A percentile compares a stretch with the other conserved stretches of the same genome.
Conservation (phyloP, 2,797 vertebrate species). For the Lindbergichthys nudifrons region DNA sequence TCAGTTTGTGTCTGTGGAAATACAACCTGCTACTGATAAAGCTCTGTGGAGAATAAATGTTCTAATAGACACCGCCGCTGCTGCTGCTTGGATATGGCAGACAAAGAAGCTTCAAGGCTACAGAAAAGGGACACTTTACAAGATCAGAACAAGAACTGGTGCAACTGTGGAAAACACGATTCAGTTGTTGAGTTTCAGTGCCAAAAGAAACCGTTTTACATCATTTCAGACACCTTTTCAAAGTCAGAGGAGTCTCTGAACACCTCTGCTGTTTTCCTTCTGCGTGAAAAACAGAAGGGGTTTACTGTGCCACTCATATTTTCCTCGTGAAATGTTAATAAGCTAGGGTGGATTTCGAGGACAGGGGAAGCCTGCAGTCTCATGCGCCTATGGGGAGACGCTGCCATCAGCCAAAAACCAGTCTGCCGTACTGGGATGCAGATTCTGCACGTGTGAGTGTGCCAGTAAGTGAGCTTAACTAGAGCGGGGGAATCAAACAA, state of each 20-base stretch:
- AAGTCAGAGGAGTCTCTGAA: constrained; percentile 5
- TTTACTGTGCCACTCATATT: constrained; percentile 31
- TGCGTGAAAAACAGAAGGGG: constrained; percentile 10
- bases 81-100: constrained; percentile 31
- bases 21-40: constrained; percentile 37
- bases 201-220: constrained; percentile 8
- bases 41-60: constrained; percentile 11
- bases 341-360: constrained; percentile 49
- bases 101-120: constrained; percentile 28
- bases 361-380: constrained; percentile 54
- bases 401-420: constrained; percentile 40
- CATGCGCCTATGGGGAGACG: constrained; percentile 40
- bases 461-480: constrained; percentile 28
- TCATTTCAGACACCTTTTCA: constrained; percentile 9
- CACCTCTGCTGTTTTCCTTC: constrained; percentile 13
- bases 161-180: constrained; percentile 25
- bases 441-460: constrained; percentile 18
- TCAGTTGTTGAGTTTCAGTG: not conserved
- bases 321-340: constrained; percentile 73
- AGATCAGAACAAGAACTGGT: constrained; percentile 15
- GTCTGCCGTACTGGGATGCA: constrained; percentile 20
- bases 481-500: constrained; percentile 32
- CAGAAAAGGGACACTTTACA: constrained; percentile 6
- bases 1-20: constrained; percentile 46
- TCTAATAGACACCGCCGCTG: constrained; percentile 25